Conservation (phyloP, 2,797 vertebrate species). For the Eulemur rubriventer region DNA sequence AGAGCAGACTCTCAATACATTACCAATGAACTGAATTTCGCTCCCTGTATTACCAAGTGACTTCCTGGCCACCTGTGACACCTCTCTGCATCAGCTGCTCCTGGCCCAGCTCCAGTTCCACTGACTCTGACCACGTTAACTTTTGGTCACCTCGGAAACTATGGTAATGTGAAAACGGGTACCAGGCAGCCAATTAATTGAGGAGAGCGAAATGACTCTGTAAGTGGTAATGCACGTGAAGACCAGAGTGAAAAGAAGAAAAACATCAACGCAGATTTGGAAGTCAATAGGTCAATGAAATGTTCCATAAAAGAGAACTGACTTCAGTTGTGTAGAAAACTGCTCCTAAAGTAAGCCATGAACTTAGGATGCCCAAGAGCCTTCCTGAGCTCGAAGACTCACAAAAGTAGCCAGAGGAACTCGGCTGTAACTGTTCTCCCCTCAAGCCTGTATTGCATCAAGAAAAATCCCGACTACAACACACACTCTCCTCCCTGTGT, state of each 20-base stretch:
- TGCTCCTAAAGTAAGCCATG: not conserved
- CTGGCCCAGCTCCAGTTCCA: not conserved
- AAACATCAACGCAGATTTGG: not conserved
- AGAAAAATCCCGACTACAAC: not conserved
- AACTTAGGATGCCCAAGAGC: not conserved
- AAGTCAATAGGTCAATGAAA: not conserved
- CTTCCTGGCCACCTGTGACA: not conserved
- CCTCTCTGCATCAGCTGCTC: not conserved
- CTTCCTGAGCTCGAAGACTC: not conserved
- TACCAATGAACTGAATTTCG: not conserved
- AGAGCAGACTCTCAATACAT: not conserved
- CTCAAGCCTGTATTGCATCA: rapidly evolving
- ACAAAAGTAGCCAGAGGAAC: not conserved
- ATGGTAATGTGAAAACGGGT: not conserved
- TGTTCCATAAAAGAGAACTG: not conserved
- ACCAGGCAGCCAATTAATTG: not conserved
- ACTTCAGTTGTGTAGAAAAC: not conserved
- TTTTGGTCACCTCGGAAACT: not conserved
- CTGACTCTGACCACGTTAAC: not conserved
- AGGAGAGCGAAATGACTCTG: not conserved
- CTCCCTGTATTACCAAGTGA: not conserved
- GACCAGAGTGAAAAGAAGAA: not conserved
- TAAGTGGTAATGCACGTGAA: not conserved
- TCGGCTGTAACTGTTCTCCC: not conserved
- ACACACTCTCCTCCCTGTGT: rapidly evolving